phyloP scores from a whole-genome alignment of 2,888 invertebrate species.

The Lagria hirta region DNA sequence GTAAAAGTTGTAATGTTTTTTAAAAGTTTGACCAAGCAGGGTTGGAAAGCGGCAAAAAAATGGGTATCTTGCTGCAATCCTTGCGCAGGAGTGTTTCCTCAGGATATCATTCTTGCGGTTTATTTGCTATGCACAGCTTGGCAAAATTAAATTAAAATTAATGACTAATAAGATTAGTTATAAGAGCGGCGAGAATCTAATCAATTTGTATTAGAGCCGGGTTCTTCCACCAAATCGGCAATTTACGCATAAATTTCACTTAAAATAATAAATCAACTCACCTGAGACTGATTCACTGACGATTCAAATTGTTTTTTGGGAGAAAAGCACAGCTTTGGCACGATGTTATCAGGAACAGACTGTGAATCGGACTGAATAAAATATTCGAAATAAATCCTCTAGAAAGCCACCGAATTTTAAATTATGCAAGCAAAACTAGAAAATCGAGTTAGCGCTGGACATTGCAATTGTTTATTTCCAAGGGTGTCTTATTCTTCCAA shows the following conservation, averaged over 20 bases:
- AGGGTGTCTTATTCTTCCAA: conserved; percentile 38
- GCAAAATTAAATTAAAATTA: conserved; percentile 52
- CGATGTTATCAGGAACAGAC: conserved; percentile 46
- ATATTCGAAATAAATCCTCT: conserved; percentile 38
- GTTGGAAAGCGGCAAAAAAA: conserved; percentile 2
- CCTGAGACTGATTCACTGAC: conserved; percentile 8
- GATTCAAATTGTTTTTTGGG: neutral
- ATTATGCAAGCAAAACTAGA: conserved; percentile 46
- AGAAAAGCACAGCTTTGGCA: conserved; percentile 10
- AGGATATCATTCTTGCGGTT: conserved; percentile 18
- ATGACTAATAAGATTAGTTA: conserved; percentile 49
- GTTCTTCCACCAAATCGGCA: conserved; percentile 44
- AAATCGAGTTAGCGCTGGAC: conserved; percentile 51
- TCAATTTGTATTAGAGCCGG: conserved; percentile 50
- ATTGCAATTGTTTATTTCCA: conserved; percentile 44
- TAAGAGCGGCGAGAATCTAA: conserved; percentile 49
- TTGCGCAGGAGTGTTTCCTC: neutral
- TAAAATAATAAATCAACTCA: conserved; percentile 26
- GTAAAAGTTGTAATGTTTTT: too few relatives aligned
- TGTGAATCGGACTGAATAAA: conserved; percentile 48
- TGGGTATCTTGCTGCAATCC: neutral
- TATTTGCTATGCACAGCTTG: conserved; percentile 34
- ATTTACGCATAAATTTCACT: conserved; percentile 36
- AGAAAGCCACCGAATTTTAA: conserved; percentile 31
- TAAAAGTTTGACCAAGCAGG: conserved; percentile 3